Base-by-base conservation (phyloP, 2,888 invertebrate species). In the Heliothis peltigera region DNA sequence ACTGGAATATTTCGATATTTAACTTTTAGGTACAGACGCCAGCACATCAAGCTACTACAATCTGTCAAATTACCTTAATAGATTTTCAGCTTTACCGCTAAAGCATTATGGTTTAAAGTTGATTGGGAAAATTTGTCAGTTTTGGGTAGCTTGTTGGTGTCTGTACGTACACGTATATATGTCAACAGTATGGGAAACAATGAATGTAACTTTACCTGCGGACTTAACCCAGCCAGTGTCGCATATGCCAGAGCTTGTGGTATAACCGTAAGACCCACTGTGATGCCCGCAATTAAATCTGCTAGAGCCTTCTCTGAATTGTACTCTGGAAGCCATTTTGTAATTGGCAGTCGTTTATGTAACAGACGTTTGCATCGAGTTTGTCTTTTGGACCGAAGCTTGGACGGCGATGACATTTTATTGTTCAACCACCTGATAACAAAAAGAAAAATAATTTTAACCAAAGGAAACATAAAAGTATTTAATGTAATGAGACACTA, bases 171-270 rank as follows among this genome's bases (percentile, higher is more conserved):
- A n/a, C n/a, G n/a, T n/a, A n/a, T n/a, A n/a, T n/a, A n/a, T n/a
- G n/a, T 28, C 8, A 28, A 25, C 28, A 28, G 15, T 28, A 12
- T 17, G 28, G 18, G 28, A 44, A n/a, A 44, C 2, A 35, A 47
- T 35, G 12, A 42, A 46, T 44, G 55, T 25, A 7, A 52, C 2
- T 22, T 85, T 95, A 97, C 97, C 96, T 98, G 97, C 35, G 98
- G 98, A 86, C 97, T 97, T 57, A 99, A 92, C 49, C 98, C 98
- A 25, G 98, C 99, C 63, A 99, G 93, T 15, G 97, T 97, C 6
- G 99, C 98, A 88, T 99, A 98, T 0, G 99, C 99, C 77, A 99
- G 92, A 10, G 98, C 98, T 88, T 99, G 99, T 0, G 99, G 99
- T 94, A 99, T 97, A 46, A 98, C 98, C 0, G 98, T 99, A 22